A percentile compares a stretch with the other conserved stretches of the same genome.
These are phyloP conservation scores for Pseudorhombus dupliciocellatus DNA, from an alignment of 2,113 vertebrate species.

Conservation along the genomic window DNA sequence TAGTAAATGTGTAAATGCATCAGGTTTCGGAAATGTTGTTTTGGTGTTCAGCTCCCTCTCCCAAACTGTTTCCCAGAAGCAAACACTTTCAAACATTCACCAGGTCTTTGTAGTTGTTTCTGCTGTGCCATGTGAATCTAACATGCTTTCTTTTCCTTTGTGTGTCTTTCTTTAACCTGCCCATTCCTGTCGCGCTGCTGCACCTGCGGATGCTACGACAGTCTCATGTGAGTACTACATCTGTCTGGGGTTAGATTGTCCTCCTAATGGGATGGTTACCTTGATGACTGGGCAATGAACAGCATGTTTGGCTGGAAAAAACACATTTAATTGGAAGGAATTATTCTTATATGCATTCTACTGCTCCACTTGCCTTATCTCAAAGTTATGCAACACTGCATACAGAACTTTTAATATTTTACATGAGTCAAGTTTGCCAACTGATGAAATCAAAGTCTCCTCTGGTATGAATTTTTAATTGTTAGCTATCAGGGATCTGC, in stretches of 20 bases:
- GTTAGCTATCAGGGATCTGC: constrained; percentile 32
- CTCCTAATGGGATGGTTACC: neutral
- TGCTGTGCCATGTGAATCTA: constrained; percentile 16
- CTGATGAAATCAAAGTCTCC: constrained; percentile 45
- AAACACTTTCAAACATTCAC: neutral
- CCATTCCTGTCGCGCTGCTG: constrained; percentile 16
- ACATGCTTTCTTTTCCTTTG: constrained; percentile 46
- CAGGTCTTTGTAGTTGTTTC: neutral
- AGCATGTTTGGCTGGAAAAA: neutral
- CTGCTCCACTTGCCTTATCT: constrained; percentile 21
- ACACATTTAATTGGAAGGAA: constrained; percentile 4
- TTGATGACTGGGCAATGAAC: neutral
- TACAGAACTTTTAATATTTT: constrained; percentile 29
- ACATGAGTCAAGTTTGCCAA: constrained; percentile 18
- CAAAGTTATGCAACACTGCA: constrained; percentile 1
- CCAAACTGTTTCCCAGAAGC: neutral
- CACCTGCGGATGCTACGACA: constrained; percentile 44
- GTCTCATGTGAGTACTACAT: constrained; percentile 78
- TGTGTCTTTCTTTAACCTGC: constrained; percentile 33
- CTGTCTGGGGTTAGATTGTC: constrained; percentile 4
- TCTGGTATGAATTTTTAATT: constrained; percentile 40
- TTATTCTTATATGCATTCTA: constrained; percentile 25
- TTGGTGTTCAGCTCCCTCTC: neutral
- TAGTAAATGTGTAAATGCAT: neutral
- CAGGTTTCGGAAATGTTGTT: neutral